Evolutionary conservation across 2,797 vertebrate genomes (phyloP), one percentile per base, ranked within the genome.

Genomic region (Cichlasoma orientale): DNA sequence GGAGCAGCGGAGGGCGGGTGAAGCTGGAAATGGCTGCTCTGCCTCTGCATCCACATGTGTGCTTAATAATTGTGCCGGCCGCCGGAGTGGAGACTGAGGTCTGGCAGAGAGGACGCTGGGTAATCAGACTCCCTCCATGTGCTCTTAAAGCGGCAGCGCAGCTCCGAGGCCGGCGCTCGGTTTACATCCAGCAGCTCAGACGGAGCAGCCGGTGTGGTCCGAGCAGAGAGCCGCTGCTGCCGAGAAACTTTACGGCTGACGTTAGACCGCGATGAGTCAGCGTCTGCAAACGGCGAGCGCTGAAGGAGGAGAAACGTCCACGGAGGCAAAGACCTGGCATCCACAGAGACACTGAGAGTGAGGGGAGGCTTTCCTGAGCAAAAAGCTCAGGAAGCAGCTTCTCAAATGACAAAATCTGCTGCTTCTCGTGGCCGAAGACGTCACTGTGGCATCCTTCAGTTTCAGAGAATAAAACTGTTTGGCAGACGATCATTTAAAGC

Each of bases 41-140:
- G 41, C 61, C 41, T 68, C 41, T 29, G 29, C 75, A 31, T 85
- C 88, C 91, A 94, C 94, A 94, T 94, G 92, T 95, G 92, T 84
- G 84, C 84, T 89, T 68, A 68, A 68, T 93, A 92, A 94, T 93
- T 93, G 90, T 75, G 91, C 85, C 82, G 56, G 85, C 90, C 93
- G 94, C 92, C 92, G 88, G 83, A 87, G 89, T 86, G 94, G 94
- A 95, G 95, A 91, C 94, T 95, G 95, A 95, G 94, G 95, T 96
- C 95, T 96, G 95, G 94, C 94, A 95, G 83, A 50, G 41, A 89
- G 89, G 78, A 92, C 56, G 78, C 89, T 92, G 91, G 86, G 89
- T 91, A 94, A 93, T 89, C 85, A 71, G 85, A 88, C 82, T 83
- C 90, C 86, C 79, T 18, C 25, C 12, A 9, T 2, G 10, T 29